Percentiles rank a stretch among this genome's conserved stretches.
These are phyloP conservation scores for Rattus rattus DNA, from an alignment of 2,113 vertebrate genomes.

Conservation along the genomic window DNA sequence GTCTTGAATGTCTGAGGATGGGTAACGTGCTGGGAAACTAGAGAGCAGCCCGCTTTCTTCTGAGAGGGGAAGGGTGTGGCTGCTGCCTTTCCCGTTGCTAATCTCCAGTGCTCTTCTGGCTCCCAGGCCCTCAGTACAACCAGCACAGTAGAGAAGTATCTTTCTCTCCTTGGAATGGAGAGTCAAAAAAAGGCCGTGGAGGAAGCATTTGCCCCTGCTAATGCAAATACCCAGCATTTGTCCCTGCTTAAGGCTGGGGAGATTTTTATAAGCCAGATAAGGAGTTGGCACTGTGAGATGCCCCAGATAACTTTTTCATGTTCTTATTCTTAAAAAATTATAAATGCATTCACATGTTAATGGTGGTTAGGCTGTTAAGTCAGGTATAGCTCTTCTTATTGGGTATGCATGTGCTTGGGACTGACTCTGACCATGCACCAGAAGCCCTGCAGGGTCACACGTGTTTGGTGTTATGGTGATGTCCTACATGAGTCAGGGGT, in stretches of 20 bases:
- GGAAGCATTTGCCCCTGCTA: neutral
- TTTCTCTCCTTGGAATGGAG: conserved; percentile 36
- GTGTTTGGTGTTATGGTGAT: neutral
- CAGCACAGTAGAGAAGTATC: neutral
- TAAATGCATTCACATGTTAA: conserved; percentile 46
- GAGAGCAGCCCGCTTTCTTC: neutral
- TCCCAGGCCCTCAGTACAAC: neutral
- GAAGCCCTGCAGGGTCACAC: neutral
- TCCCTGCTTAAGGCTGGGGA: neutral
- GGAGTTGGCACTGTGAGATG: neutral
- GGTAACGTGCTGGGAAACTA: neutral
- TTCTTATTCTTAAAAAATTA: conserved; percentile 42
- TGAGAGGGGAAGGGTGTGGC: neutral
- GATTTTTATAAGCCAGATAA: conserved; percentile 31
- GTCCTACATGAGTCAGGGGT: neutral
- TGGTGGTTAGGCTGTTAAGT: neutral
- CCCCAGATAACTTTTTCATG: conserved; percentile 45
- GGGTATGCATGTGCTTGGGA: neutral
- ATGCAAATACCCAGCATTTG: neutral
- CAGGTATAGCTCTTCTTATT: neutral
- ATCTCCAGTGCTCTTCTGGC: neutral
- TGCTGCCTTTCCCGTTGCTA: neutral
- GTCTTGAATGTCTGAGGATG: neutral
- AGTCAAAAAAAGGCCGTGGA: conserved; percentile 1
- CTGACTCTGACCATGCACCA: neutral